Evolutionary conservation across 2,797 vertebrate species (phyloP), one percentile per base, ranked within the genome.

Genomic region (Halcyon smyrnensis): DNA sequence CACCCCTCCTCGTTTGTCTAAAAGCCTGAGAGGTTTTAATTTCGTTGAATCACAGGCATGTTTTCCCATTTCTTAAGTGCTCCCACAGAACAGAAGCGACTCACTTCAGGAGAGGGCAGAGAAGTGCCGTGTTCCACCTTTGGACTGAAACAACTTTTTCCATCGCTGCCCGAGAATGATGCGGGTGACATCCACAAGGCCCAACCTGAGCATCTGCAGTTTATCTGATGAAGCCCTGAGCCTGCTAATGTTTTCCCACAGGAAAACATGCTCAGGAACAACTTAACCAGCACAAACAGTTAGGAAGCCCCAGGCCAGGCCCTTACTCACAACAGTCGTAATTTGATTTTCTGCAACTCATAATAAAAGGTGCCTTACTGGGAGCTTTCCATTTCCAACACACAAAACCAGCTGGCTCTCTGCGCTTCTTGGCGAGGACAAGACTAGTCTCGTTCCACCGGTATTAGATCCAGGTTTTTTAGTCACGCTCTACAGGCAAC

Each of bases 341-440:
- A 88, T 45, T 36, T 70, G 11, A 62, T 84, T 85, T 86, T 78
- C 71, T 94, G 60, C 84, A 87, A 39, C 48, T 74, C 43, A 15
- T 46, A 83, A 48, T 23, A 73, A 76, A 71, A 75, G 6, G 36
- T 1, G 2, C 15, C 30, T 12, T 9, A 9, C 0, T 5, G 12
- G 43, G 50, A 87, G 34, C 67, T 78, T 37, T 20, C 30, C 12
- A 10, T 39, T 53, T 48, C 16, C 23, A 11, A 71, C 53, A 36
- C 8, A 90, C 20, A 62, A 62, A 54, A 71, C 4, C 60, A 41
- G 32, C 1, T 14, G 50, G 68, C 65, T 34, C 60, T 50, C 64
- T 39, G 36, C 7, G 43, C 83, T 88, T 62, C 4, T 8, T 1
- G 39, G 39, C 2, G 3, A 65, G 65, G 77, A 57, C 45, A 81